Evolutionary conservation across 2,888 invertebrate species (phyloP).

Genomic region (Rhamphomyia laevipes): DNA sequence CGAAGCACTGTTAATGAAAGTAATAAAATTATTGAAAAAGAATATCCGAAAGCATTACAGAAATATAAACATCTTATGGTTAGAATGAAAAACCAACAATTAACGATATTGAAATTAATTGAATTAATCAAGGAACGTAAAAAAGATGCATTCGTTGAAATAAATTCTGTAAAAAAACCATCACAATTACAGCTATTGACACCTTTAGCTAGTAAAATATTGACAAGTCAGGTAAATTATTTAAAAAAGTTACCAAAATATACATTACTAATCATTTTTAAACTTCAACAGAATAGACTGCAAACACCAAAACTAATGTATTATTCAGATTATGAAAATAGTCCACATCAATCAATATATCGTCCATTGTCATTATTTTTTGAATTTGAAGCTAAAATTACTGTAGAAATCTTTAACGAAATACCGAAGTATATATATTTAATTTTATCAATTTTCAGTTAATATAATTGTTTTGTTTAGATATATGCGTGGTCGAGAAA

Average conservation of each 20-base stretch:
- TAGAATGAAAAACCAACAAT: constrained; percentile 2
- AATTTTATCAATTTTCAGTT: no score
- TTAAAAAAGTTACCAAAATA: no score
- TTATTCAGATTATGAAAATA: constrained; percentile 21
- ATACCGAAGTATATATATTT: constrained; percentile 22
- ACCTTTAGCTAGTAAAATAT: neutral
- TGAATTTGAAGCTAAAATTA: constrained; percentile 22
- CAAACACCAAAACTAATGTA: constrained; percentile 21
- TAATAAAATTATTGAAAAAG: neutral
- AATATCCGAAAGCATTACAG: neutral
- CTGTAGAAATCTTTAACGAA: constrained; percentile 18
- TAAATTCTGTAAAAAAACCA: neutral
- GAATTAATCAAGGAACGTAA: constrained; percentile 1
- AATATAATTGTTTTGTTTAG: constrained; percentile 10
- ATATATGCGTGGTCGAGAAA: constrained; percentile 26
- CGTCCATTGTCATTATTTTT: constrained; percentile 21
- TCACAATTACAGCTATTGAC: neutral
- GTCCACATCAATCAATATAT: constrained; percentile 17
- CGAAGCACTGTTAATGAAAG: neutral
- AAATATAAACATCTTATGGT: neutral
- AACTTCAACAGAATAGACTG: neutral
- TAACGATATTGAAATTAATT: neutral
- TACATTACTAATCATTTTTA: no score
- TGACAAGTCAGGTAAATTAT: neutral
- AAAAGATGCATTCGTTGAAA: neutral